A percentile compares a stretch with the other conserved stretches of the same genome.
phyloP scores from a whole-genome alignment of 1,140 invertebrate genomes.

The Alviniconcha marisindica region DNA sequence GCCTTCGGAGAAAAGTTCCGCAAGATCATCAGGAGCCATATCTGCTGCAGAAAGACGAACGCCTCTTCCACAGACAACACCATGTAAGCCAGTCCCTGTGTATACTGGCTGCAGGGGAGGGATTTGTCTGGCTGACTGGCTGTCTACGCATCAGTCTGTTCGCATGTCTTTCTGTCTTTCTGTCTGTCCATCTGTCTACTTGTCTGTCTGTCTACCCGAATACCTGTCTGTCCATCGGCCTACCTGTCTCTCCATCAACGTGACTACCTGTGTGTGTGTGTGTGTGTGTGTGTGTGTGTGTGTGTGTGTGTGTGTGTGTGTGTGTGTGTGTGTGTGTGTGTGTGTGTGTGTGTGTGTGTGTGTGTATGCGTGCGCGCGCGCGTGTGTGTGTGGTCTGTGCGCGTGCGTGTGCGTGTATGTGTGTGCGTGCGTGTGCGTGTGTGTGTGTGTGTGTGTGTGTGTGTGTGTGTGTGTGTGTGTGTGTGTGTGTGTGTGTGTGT shows the following conservation, averaged over 20 bases:
- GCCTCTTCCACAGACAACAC: slow-evolving; percentile 1
- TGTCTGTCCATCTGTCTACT: too few relatives aligned
- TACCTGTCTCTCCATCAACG: too few relatives aligned
- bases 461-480: slow-evolving; percentile 20
- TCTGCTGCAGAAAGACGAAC: slow-evolving; percentile 3
- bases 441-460: slow-evolving; percentile 25
- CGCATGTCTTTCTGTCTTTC: too few relatives aligned
- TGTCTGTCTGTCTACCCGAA: too few relatives aligned
- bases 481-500: slow-evolving; percentile 15
- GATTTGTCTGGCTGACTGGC: not conserved
- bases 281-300: not conserved
- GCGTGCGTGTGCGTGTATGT: not conserved
- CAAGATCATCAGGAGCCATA: slow-evolving; percentile 27
- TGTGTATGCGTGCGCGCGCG: not conserved
- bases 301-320: not conserved
- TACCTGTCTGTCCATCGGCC: too few relatives aligned
- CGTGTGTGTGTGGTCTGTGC: not conserved
- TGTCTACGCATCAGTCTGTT: not conserved
- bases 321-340: not conserved
- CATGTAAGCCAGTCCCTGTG: slow-evolving; percentile 32
- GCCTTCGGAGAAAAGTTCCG: slow-evolving; percentile 42
- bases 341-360: not conserved
- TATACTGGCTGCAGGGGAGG: too few relatives aligned
- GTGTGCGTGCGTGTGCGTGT: slow-evolving; percentile 24
- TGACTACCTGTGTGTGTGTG: too few relatives aligned